phyloP scores from a whole-genome alignment of 2,797 vertebrate species.

The Rallus crepitans region DNA sequence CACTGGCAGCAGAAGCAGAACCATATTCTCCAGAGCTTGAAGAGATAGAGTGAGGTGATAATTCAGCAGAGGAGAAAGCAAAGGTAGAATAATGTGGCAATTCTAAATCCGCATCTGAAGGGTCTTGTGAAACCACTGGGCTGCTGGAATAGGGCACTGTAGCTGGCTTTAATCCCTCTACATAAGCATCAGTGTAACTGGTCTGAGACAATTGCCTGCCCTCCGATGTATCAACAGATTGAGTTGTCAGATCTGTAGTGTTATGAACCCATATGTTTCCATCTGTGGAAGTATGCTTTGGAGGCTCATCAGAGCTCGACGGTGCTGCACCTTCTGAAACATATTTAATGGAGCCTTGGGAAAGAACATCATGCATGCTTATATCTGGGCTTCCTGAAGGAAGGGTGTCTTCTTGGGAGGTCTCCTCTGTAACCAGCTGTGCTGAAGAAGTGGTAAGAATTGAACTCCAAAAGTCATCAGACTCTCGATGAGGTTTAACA shows the following conservation, averaged over 20 bases:
- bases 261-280: constrained; percentile 47
- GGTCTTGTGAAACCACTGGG: constrained; percentile 45
- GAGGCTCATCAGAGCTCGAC: constrained; percentile 53
- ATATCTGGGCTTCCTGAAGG: constrained; percentile 74
- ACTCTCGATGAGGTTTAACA: constrained; percentile 60
- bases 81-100: constrained; percentile 75
- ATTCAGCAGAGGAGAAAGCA: constrained; percentile 77
- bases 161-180: constrained; percentile 36
- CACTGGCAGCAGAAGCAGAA: constrained; percentile 78
- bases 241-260: constrained; percentile 12
- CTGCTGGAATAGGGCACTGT: constrained; percentile 61
- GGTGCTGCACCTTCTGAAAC: constrained; percentile 65
- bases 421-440: constrained; percentile 51
- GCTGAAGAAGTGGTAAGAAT: constrained; percentile 62
- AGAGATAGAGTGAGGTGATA: constrained; percentile 77
- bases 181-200: constrained; percentile 47
- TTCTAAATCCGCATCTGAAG: constrained; percentile 68
- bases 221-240: constrained; percentile 14
- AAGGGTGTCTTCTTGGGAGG: constrained; percentile 66
- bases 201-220: constrained; percentile 53
- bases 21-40: constrained; percentile 80
- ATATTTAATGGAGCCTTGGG: constrained; percentile 61
- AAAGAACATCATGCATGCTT: constrained; percentile 49
- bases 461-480: constrained; percentile 73
- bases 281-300: constrained; percentile 26